Percentiles rank a stretch among this genome's conserved stretches.
These are phyloP conservation scores for Cerastis leucographa DNA, from an alignment of 2,888 invertebrate genomes.

Conservation along the genomic window DNA sequence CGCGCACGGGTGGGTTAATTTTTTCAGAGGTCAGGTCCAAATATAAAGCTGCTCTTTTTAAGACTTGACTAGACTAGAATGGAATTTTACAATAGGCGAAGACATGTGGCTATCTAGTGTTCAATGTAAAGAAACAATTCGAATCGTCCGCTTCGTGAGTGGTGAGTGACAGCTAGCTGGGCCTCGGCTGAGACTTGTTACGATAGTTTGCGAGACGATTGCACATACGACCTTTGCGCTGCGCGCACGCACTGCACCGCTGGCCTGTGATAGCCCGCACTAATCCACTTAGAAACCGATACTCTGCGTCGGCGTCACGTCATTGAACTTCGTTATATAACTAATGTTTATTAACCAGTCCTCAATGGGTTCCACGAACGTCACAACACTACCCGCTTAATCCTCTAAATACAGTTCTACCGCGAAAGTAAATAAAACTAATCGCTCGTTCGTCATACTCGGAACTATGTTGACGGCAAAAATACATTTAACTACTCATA, in stretches of 20 bases:
- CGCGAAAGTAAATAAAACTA: constrained; percentile 64
- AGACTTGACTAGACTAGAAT: constrained; percentile 16
- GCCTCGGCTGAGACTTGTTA: constrained; percentile 57
- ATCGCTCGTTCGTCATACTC: constrained; percentile 61
- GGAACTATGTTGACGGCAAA: constrained; percentile 66
- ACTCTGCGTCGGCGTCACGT: constrained; percentile 69
- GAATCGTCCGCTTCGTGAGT: constrained; percentile 62
- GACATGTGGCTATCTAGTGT: constrained; percentile 60
- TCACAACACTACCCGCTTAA: constrained; percentile 40
- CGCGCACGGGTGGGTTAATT: constrained; percentile 47
- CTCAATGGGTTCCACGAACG: constrained; percentile 62
- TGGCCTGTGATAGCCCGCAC: constrained; percentile 80
- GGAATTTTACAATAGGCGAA: constrained; percentile 17
- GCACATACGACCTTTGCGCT: constrained; percentile 79
- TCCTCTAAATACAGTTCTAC: constrained; percentile 52
- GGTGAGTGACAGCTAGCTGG: constrained; percentile 72
- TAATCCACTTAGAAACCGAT: constrained; percentile 80
- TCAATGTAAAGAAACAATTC: constrained; percentile 65
- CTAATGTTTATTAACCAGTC: constrained; percentile 56
- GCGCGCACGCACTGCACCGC: constrained; percentile 73
- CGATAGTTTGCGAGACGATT: constrained; percentile 72
- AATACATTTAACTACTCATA: constrained; percentile 67
- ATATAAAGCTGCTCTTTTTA: constrained; percentile 28
- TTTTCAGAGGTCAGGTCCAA: constrained; percentile 32
- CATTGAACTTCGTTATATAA: constrained; percentile 71